phyloP scores from a whole-genome alignment of 2,888 invertebrate genomes.

The Sinotaia quadrata region DNA sequence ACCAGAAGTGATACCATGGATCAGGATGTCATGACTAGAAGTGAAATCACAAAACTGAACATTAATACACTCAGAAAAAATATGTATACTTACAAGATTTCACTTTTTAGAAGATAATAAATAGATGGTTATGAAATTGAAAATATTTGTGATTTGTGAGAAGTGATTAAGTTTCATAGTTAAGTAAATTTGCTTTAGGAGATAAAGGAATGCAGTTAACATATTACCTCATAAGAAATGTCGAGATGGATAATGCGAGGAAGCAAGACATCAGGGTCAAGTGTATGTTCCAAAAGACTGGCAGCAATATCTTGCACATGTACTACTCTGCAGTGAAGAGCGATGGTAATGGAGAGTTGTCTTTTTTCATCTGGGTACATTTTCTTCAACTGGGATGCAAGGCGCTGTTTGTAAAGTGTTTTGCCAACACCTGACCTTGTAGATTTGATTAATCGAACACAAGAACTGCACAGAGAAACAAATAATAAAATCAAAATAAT shows the following conservation, averaged over 20 bases:
- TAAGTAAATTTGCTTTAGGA: no score
- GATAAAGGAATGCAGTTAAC: no score
- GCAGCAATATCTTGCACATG: constrained; percentile 26
- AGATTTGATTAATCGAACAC: constrained; percentile 48
- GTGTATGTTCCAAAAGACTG: constrained; percentile 32
- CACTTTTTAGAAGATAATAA: no score
- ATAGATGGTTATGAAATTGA: no score
- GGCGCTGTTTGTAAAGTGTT: constrained; percentile 42
- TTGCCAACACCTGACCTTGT: constrained; percentile 52
- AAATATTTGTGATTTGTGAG: no score
- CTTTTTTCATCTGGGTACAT: neutral
- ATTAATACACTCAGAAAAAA: no score
- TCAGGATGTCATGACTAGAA: no score
- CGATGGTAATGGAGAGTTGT: constrained; percentile 24
- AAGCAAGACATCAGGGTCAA: constrained; percentile 8
- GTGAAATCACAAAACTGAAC: no score
- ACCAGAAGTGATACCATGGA: no score
- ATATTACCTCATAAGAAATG: constrained; percentile 49
- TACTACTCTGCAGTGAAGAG: constrained; percentile 28
- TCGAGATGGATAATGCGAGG: constrained; percentile 51
- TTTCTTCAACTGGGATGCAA: constrained; percentile 32
- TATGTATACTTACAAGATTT: no score
- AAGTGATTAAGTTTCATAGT: no score
- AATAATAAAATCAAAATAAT: neutral
- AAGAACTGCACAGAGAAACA: constrained; percentile 33